A percentile compares a stretch with the other conserved stretches of the same genome.
phyloP scores from a whole-genome alignment of 1,140 invertebrate genomes.

The Dysdera silvatica region DNA sequence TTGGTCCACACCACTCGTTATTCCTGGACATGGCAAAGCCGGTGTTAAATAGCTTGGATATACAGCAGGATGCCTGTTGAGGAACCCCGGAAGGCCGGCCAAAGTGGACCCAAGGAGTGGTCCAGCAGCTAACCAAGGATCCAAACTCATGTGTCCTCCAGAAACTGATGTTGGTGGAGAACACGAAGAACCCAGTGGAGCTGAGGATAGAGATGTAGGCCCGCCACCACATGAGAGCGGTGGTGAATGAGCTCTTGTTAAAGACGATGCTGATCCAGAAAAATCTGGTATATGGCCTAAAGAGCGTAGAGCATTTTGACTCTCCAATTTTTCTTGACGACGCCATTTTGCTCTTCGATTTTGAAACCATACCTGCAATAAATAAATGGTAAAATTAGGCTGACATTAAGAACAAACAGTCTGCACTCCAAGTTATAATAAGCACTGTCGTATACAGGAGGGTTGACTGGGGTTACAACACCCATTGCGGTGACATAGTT shows the following conservation, averaged over 20 bases:
- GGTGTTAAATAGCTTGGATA: constrained; percentile 74
- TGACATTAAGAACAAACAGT: too few relatives aligned
- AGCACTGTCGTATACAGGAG: too few relatives aligned
- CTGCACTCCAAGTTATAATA: too few relatives aligned
- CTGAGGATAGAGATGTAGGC: neutral
- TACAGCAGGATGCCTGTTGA: constrained; percentile 65
- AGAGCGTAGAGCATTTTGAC: constrained; percentile 30
- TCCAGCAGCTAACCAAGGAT: constrained; percentile 71
- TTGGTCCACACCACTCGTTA: neutral
- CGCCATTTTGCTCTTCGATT: constrained; percentile 34
- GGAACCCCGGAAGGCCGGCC: constrained; percentile 66
- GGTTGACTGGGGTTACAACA: too few relatives aligned
- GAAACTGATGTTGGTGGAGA: constrained; percentile 9
- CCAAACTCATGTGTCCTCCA: constrained; percentile 56
- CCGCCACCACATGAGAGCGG: too few relatives aligned
- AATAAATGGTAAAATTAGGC: too few relatives aligned
- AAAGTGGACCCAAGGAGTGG: constrained; percentile 57
- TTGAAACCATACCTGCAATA: constrained; percentile 33
- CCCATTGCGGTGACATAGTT: too few relatives aligned
- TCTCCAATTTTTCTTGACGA: constrained; percentile 33
- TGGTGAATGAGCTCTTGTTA: constrained; percentile 13
- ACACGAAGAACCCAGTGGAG: neutral
- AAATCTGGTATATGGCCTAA: constrained; percentile 8
- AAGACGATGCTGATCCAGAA: neutral
- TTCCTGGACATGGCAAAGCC: constrained; percentile 46